Percentiles rank a stretch among this genome's conserved stretches.
Evolutionary conservation across 2,797 vertebrate species (phyloP).

Genomic region (Pelobates cultripes): DNA sequence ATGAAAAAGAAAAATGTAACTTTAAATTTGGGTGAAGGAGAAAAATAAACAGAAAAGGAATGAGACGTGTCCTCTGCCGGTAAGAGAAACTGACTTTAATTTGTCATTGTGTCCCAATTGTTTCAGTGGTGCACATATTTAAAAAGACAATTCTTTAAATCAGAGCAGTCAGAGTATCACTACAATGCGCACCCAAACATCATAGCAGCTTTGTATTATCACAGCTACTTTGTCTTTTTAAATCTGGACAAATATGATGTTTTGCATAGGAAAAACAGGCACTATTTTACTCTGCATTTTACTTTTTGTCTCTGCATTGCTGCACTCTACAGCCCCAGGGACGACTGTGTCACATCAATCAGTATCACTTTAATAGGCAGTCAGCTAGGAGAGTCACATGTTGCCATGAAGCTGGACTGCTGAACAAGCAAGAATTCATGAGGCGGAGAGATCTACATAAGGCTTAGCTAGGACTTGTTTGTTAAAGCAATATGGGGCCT

Average conservation of each 20-base stretch:
- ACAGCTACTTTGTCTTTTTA: conserved; percentile 33
- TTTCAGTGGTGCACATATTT: neutral
- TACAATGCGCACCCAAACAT: neutral
- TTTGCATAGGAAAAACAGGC: conserved; percentile 34
- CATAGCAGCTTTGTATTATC: conserved; percentile 9
- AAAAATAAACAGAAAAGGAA: conserved; percentile 1
- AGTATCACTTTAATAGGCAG: conserved; percentile 55
- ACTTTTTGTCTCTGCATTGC: conserved; percentile 53
- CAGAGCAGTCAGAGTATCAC: neutral
- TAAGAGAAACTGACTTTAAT: conserved; percentile 5
- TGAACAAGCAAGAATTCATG: conserved; percentile 52
- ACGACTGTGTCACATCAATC: conserved; percentile 49
- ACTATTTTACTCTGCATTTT: conserved; percentile 41
- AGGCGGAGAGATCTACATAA: conserved; percentile 11
- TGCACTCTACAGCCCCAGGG: conserved; percentile 48
- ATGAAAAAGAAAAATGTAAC: too few species aligned
- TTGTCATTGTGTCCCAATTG: neutral
- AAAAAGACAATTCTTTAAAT: conserved; percentile 5
- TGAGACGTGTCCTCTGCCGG: neutral
- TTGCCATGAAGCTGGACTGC: conserved; percentile 47
- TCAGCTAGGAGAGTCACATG: conserved; percentile 49
- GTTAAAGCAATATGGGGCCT: neutral
- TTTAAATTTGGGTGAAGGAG: too few species aligned
- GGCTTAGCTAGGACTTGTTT: conserved; percentile 22
- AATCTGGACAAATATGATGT: conserved; percentile 35